These are phyloP conservation scores for Pogonomyrmex barbatus DNA, from an alignment of 1,140 invertebrate species.

Conservation along the genomic window DNA sequence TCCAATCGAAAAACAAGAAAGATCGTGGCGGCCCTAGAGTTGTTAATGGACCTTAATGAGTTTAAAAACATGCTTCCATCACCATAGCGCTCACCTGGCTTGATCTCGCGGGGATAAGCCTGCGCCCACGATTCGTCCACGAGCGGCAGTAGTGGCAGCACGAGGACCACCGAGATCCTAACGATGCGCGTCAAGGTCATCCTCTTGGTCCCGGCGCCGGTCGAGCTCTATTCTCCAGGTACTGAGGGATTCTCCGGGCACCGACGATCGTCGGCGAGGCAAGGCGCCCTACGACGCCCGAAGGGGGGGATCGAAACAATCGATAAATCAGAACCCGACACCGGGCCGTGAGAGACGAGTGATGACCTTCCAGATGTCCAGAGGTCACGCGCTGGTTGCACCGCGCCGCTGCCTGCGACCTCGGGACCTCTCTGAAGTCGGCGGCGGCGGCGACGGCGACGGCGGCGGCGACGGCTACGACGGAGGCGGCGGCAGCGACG, in stretches of 20 bases:
- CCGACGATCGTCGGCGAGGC: conserved; percentile 43
- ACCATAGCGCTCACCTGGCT: conserved; percentile 78
- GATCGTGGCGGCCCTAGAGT: not conserved
- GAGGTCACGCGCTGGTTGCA: conserved; percentile 54
- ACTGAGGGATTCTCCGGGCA: conserved; percentile 17
- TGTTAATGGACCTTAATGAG: conserved; percentile 26
- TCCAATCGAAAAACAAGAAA: not conserved
- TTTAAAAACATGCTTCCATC: conserved; percentile 41
- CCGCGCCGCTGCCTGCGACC: conserved; percentile 46
- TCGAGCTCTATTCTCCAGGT: conserved; percentile 51
- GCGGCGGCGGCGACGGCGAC: not conserved
- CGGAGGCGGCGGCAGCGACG: conserved; percentile 10
- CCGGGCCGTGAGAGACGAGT: conserved; percentile 46
- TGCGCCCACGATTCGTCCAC: conserved; percentile 66
- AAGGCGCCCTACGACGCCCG: conserved; percentile 23
- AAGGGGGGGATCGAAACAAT: conserved; percentile 30
- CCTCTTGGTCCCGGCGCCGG: conserved; percentile 47
- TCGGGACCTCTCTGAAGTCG: conserved; percentile 37
- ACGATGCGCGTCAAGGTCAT: conserved; percentile 73
- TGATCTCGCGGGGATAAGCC: conserved; percentile 78
- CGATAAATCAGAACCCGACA: conserved; percentile 53
- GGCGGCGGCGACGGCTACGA: not conserved
- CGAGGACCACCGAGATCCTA: conserved; percentile 71
- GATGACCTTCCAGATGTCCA: conserved; percentile 40
- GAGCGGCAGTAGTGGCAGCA: conserved; percentile 65